Conservation (phyloP, 2,113 vertebrate species). For the Hippocampus mohnikei region DNA sequence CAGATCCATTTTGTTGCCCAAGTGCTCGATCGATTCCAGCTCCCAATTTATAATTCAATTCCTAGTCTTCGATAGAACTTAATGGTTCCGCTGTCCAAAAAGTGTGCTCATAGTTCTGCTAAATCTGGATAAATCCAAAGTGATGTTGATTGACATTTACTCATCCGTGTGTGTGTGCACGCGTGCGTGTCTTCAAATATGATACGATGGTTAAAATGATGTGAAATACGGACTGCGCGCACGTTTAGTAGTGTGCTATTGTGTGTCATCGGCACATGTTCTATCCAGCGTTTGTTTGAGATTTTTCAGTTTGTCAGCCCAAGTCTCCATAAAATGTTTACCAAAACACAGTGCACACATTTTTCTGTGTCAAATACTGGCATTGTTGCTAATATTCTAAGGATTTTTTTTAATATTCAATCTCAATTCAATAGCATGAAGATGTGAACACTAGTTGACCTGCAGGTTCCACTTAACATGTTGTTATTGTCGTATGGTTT, state of each 20-base stretch:
- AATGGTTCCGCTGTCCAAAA: not conserved
- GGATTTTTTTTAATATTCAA: not conserved
- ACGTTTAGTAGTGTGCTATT: constrained; percentile 7
- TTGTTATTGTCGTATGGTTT: not conserved
- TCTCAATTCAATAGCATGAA: not conserved
- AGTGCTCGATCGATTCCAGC: not conserved
- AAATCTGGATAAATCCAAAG: not conserved
- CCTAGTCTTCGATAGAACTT: not conserved
- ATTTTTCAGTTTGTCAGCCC: not conserved
- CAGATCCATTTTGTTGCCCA: not conserved
- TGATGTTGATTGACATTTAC: not conserved
- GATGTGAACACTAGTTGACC: not conserved
- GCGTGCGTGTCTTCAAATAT: not conserved
- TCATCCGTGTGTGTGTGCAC: not conserved
- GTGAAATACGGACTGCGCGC: constrained; percentile 23
- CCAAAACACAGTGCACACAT: not conserved
- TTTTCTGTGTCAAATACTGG: not conserved
- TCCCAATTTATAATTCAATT: not conserved
- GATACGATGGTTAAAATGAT: constrained; percentile 4
- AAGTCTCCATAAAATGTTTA: constrained; percentile 7
- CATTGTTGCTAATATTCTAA: not conserved
- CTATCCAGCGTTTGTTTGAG: not conserved
- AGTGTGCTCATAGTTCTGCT: not conserved
- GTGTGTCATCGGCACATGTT: not conserved
- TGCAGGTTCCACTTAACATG: constrained; percentile 1